phyloP scores from a whole-genome alignment of 2,797 vertebrate genomes.

The Aulostomus chinensis region DNA sequence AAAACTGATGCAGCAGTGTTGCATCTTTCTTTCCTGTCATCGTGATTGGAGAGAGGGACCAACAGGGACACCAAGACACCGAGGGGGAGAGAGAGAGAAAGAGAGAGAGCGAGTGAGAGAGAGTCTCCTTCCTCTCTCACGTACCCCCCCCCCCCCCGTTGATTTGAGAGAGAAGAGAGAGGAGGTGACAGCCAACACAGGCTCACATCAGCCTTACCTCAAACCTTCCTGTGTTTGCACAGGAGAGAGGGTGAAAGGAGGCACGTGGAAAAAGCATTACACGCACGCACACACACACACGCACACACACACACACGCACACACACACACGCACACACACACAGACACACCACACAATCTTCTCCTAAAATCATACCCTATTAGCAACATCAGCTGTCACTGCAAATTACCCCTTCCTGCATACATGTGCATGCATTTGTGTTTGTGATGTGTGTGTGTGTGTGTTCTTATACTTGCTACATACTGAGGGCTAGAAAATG shows the following conservation, averaged over 20 bases:
- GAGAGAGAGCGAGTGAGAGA: slow-evolving; percentile 15
- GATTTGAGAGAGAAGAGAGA: slow-evolving; percentile 62
- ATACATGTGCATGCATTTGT: not conserved
- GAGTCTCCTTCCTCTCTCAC: not conserved
- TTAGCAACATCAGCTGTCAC: slow-evolving; percentile 67
- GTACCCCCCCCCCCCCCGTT: slow-evolving; percentile 16
- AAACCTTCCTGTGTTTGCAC: slow-evolving; percentile 59
- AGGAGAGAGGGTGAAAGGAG: slow-evolving; percentile 60
- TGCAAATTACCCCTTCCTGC: slow-evolving; percentile 66
- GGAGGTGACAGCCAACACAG: slow-evolving; percentile 67
- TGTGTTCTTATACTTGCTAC: too few relatives aligned
- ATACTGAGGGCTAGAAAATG: too few relatives aligned
- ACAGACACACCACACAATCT: slow-evolving; percentile 51
- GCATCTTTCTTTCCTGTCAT: slow-evolving; percentile 36
- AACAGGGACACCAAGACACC: too few relatives aligned
- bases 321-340: not conserved
- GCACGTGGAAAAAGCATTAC: slow-evolving; percentile 39
- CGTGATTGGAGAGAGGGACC: too few relatives aligned
- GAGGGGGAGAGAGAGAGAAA: too few relatives aligned
- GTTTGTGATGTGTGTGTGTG: not conserved
- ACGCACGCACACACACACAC: not conserved
- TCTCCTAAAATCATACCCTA: slow-evolving; percentile 50
- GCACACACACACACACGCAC: not conserved
- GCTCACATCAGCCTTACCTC: slow-evolving; percentile 59
- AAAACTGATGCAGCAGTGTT: slow-evolving; percentile 44